Conservation (phyloP, 2,888 invertebrate genomes). For the Cheilosia impressa region DNA sequence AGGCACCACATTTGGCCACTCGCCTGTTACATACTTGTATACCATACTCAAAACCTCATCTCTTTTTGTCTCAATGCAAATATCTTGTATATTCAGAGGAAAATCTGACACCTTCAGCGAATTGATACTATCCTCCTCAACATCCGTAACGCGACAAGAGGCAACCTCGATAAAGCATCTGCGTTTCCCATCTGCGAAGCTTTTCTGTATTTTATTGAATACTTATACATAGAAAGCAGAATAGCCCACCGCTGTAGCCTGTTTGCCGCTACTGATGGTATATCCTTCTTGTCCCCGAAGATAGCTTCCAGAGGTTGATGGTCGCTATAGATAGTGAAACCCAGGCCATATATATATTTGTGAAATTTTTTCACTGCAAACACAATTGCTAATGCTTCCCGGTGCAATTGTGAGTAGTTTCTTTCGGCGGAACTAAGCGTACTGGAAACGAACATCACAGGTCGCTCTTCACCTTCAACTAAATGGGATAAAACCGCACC, state of each 20-base stretch:
- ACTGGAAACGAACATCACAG: constrained; percentile 57
- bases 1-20: constrained; percentile 24
- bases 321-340: constrained; percentile 8
- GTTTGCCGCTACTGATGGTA: constrained; percentile 45
- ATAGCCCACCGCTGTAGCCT: constrained; percentile 49
- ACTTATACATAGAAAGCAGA: constrained; percentile 43
- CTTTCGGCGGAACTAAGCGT: constrained; percentile 45
- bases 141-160: constrained; percentile 19
- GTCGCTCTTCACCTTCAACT: constrained; percentile 49
- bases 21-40: constrained; percentile 31
- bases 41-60: neutral
- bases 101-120: constrained; percentile 38
- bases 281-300: constrained; percentile 59
- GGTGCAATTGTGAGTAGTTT: constrained; percentile 78
- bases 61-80: constrained; percentile 8
- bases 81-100: constrained; percentile 46
- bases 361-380: constrained; percentile 81
- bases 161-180: constrained; percentile 71
- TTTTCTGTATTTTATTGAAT: constrained; percentile 48
- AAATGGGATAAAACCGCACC: constrained; percentile 40
- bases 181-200: constrained; percentile 60
- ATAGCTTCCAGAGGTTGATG: constrained; percentile 3
- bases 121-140: constrained; percentile 57
- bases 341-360: constrained; percentile 80
- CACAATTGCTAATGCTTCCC: constrained; percentile 79